Conservation (phyloP, 2,797 vertebrate genomes). For the Momotus momota region DNA sequence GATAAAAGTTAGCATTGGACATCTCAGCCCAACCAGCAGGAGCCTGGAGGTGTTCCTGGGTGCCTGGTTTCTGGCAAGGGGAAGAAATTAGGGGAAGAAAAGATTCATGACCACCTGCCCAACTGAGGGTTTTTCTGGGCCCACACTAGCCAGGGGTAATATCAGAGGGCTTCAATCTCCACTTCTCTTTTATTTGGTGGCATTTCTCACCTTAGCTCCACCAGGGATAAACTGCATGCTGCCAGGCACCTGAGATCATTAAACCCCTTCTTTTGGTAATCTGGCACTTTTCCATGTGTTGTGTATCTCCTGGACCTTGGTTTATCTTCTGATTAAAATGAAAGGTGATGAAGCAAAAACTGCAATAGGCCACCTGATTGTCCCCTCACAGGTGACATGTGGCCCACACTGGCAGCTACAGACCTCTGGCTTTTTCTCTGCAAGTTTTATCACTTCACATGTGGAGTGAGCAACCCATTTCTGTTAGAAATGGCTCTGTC, state of each 20-base stretch:
- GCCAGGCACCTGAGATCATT: not conserved
- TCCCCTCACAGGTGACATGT: not conserved
- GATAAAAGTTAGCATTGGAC: not conserved
- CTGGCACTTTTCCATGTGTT: not conserved
- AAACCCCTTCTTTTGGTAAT: not conserved
- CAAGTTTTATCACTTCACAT: not conserved
- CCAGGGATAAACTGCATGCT: not conserved
- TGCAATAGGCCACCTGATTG: rapidly evolving
- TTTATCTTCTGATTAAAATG: not conserved
- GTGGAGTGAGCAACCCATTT: not conserved
- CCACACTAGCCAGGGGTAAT: not conserved
- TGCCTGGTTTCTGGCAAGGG: not conserved
- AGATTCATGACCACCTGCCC: not conserved
- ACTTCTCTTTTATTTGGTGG: not conserved
- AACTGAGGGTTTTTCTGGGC: not conserved
- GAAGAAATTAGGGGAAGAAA: not conserved
- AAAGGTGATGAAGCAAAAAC: not conserved
- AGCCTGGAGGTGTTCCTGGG: not conserved
- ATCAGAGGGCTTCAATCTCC: not conserved
- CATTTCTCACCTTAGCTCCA: not conserved
- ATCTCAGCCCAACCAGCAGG: not conserved
- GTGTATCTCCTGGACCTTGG: not conserved
- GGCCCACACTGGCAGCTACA: not conserved
- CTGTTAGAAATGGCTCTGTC: not conserved
- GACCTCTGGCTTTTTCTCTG: not conserved